Evolutionary conservation across 1,140 invertebrate species (phyloP).

Genomic region (Nymphalis io): DNA sequence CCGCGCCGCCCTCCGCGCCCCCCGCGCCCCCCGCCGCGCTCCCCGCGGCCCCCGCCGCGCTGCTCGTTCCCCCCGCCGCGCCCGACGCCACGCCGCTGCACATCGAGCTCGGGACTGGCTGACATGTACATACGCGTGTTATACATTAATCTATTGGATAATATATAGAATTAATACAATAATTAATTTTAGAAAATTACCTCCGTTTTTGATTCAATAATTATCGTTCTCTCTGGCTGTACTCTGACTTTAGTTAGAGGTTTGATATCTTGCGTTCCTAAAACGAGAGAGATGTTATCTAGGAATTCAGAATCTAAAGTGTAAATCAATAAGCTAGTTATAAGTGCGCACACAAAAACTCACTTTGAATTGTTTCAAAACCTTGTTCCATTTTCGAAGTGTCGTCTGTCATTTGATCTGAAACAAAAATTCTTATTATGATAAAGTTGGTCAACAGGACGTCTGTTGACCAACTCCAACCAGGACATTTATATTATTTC

Average conservation of each 20-base stretch:
- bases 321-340: not conserved
- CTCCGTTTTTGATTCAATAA: constrained; percentile 39
- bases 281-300: not conserved
- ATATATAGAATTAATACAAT: not conserved
- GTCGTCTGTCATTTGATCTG: constrained; percentile 30
- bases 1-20: constrained; percentile 85
- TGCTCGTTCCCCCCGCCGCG: constrained; percentile 83
- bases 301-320: too few species aligned
- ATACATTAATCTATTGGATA: not conserved
- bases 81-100: constrained; percentile 87
- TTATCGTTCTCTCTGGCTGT: constrained; percentile 26
- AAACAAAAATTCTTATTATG: constrained; percentile 1
- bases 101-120: not conserved
- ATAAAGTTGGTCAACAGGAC: too few species aligned
- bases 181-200: constrained; percentile 21
- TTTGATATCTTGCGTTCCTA: constrained; percentile 37
- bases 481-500: too few species aligned
- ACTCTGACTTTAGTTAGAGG: constrained; percentile 24
- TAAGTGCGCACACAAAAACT: constrained; percentile 1
- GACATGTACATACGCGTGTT: not conserved
- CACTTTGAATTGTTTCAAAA: constrained; percentile 33
- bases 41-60: constrained; percentile 81
- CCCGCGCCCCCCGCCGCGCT: constrained; percentile 85
- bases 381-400: constrained; percentile 19
- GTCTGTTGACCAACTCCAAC: too few species aligned